These are phyloP conservation scores for Saxidomus purpurata DNA, from an alignment of 1,140 invertebrate species.

Conservation along the genomic window DNA sequence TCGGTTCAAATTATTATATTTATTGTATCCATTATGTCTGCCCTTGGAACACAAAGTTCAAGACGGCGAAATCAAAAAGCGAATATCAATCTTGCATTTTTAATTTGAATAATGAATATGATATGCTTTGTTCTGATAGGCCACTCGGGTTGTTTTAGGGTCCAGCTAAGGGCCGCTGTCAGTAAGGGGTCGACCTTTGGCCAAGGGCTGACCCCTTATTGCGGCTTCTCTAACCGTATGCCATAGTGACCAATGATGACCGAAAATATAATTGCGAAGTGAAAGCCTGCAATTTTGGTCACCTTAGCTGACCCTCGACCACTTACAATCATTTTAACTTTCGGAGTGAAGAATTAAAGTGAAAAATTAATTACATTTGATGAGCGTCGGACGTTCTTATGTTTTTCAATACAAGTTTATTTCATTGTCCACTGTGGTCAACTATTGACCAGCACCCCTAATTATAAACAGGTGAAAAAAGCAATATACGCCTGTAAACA, in stretches of 20 bases:
- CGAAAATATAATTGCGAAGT: slow-evolving; percentile 64
- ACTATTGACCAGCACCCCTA: slow-evolving; percentile 64
- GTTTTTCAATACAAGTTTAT: slow-evolving; percentile 53
- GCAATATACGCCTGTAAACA: slow-evolving; percentile 36
- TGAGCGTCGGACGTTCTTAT: slow-evolving; percentile 55
- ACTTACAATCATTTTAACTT: slow-evolving; percentile 46
- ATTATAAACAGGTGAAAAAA: slow-evolving; percentile 68
- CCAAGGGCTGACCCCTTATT: slow-evolving; percentile 66
- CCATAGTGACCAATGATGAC: slow-evolving; percentile 62
- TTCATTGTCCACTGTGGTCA: slow-evolving; percentile 56
- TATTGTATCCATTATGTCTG: slow-evolving; percentile 64
- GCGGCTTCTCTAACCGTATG: slow-evolving; percentile 61
- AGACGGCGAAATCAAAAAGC: slow-evolving; percentile 64
- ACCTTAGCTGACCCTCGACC: slow-evolving; percentile 48
- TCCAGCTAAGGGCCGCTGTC: slow-evolving; percentile 58
- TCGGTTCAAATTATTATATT: slow-evolving; percentile 67
- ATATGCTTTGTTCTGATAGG: slow-evolving; percentile 66
- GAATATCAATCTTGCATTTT: slow-evolving; percentile 67
- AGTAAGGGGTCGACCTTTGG: slow-evolving; percentile 64
- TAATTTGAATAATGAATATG: slow-evolving; percentile 70
- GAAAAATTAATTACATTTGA: slow-evolving; percentile 67
- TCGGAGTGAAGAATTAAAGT: slow-evolving; percentile 61
- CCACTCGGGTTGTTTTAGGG: slow-evolving; percentile 63
- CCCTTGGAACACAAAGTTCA: slow-evolving; percentile 61
- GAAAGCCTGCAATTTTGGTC: slow-evolving; percentile 63